Evolutionary conservation across 2,113 vertebrate genomes (phyloP).

Genomic region (Podarcis raffonei): DNA sequence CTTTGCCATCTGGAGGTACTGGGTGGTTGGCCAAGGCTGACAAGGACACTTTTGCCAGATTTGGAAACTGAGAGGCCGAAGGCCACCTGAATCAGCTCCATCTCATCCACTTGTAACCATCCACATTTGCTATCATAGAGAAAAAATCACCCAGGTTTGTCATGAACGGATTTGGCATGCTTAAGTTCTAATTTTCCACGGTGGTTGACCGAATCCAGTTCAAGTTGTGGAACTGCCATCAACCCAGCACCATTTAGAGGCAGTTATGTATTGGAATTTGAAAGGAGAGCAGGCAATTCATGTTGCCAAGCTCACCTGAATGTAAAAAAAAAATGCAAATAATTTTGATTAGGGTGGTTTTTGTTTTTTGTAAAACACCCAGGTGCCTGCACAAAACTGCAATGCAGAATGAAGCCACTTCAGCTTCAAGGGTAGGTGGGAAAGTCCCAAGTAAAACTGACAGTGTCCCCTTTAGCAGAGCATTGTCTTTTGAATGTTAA

Average conservation of each 20-base stretch:
- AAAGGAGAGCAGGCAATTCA: neutral
- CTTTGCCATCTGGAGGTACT: too few species aligned
- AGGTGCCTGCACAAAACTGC: neutral
- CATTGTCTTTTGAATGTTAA: neutral
- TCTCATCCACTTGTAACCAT: neutral
- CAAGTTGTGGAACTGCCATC: neutral
- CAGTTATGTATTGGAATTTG: neutral
- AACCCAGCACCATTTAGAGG: neutral
- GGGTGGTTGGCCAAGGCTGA: too few species aligned
- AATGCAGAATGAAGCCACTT: neutral
- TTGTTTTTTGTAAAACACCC: neutral
- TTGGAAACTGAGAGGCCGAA: neutral
- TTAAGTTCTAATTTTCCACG: neutral
- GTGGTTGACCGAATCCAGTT: neutral
- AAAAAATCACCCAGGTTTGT: neutral
- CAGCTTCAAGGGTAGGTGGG: neutral
- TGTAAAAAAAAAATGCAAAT: neutral
- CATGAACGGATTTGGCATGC: too few species aligned
- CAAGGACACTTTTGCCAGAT: neutral
- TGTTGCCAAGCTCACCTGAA: neutral
- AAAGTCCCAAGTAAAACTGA: neutral
- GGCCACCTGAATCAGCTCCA: neutral
- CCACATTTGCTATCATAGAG: neutral
- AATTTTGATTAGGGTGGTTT: neutral
- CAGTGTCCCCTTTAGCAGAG: conserved; percentile 21